A percentile compares a stretch with the other conserved stretches of the same genome.
phyloP scores from a whole-genome alignment of 2,888 invertebrate species.

The Acronicta alni region DNA sequence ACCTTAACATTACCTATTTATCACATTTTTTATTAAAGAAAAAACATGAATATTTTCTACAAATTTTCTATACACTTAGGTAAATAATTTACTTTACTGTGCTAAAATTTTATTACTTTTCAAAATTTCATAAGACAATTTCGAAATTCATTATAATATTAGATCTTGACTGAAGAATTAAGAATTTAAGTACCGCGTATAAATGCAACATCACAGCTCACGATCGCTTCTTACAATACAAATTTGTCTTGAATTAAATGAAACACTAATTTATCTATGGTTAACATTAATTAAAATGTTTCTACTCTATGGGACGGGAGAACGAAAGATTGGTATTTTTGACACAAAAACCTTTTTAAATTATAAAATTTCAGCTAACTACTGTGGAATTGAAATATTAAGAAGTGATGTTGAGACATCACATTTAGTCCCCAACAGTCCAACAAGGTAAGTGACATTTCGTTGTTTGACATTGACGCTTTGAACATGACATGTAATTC shows the following conservation, averaged over 20 bases:
- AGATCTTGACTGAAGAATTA: too few relatives aligned
- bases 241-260: conserved; percentile 39
- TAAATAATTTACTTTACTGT: not conserved
- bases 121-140: not conserved
- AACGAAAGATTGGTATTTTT: conserved; percentile 25
- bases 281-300: conserved; percentile 36
- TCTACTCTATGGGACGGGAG: conserved; percentile 51
- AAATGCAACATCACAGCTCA: conserved; percentile 39
- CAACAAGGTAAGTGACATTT: too few relatives aligned
- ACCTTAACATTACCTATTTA: not conserved
- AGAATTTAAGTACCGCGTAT: conserved; percentile 11
- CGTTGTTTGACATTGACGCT: too few relatives aligned
- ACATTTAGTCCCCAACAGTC: too few relatives aligned
- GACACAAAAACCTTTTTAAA: conserved; percentile 33
- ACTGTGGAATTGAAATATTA: too few relatives aligned
- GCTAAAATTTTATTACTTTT: not conserved
- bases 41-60: conserved; percentile 9
- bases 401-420: too few relatives aligned
- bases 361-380: too few relatives aligned
- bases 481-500: too few relatives aligned
- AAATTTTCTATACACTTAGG: not conserved
- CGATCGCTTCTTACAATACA: conserved; percentile 56
- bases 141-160: not conserved
- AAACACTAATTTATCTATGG: conserved; percentile 31
- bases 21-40: conserved; percentile 2